Evolutionary conservation across 1,140 invertebrate genomes (phyloP), one percentile per base, ranked within the genome.

Genomic region (Caenorhabditis remanei): DNA sequence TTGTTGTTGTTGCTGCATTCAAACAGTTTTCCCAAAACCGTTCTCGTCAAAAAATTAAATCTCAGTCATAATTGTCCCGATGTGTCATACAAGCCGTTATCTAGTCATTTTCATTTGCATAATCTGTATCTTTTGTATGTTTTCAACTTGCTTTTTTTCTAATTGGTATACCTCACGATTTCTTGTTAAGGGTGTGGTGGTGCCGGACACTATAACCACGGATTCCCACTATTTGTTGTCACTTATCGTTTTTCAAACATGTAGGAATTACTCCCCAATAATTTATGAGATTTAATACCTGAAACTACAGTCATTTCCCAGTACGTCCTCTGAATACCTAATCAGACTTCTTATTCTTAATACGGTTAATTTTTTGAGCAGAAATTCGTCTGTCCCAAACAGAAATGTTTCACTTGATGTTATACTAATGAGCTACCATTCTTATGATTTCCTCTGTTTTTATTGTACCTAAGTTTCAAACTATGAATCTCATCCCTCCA

Each of bases 161-260:
- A 16, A 67, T 40, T 19, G 3, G 7, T 14, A 71, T 79, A 79
- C 71, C 71, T 79, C 71, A 63, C 4, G 21, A 46, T 50, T 46
- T 53, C 5, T 79, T 79, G 46, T 79, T 79, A 79, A 79, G 71
- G 71, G 71, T 79, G 71, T 79, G 71, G 71, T 79, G 46, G 71
- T 79, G 71, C 71, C 46, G 71, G 71, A 50, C 71, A 79, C 71
- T 50, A 46, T 79, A 50, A 79, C 71, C 71, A 79, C 71, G 71
- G 71, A 79, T 79, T 19, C 71, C 71, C 46, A 32, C 21, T 13
- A 16, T 71, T 71, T 71, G 63, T 75, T 75, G 67, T 75, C 67
- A 75, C 67, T 75, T 75, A 75, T 40, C 41, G 46, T n/a, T 79
- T 53, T 53, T 21, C 46, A 79, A 79, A 75, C 41, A 19, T 75